phyloP scores from a whole-genome alignment of 1,140 invertebrate species.

The Drosophila fuyamai region DNA sequence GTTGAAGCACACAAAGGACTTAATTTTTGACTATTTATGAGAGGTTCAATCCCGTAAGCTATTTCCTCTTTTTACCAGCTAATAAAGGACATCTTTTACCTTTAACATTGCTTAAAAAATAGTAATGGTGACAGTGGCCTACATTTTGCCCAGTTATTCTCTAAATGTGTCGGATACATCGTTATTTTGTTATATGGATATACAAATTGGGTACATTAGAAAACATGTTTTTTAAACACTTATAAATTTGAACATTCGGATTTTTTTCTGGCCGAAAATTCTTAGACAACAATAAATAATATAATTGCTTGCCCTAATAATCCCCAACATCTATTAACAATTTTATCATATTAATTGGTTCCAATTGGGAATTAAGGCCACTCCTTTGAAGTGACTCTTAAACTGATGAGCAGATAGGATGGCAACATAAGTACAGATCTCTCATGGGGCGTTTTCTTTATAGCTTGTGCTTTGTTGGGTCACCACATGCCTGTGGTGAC shows the following conservation, averaged over 20 bases:
- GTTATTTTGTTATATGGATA: background rate
- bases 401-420: background rate
- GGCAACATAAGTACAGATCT: background rate
- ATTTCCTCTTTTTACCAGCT: background rate
- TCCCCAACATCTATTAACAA: background rate
- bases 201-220: no score
- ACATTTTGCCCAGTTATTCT: constrained; percentile 9
- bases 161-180: background rate
- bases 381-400: background rate
- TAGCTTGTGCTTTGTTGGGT: background rate
- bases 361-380: background rate
- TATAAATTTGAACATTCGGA: no score
- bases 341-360: background rate
- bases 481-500: constrained; percentile 15
- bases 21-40: constrained; percentile 36
- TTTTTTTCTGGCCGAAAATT: no score
- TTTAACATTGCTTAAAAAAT: background rate
- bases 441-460: background rate
- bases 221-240: no score
- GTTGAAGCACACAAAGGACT: constrained; percentile 22
- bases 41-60: constrained; percentile 8
- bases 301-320: no score
- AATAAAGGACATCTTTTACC: background rate
- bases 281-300: no score
- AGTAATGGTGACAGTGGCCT: constrained; percentile 22